Evolutionary conservation across 1,140 invertebrate species (phyloP), one percentile per base, ranked within the genome.

Genomic region (Brachionus rubens): DNA sequence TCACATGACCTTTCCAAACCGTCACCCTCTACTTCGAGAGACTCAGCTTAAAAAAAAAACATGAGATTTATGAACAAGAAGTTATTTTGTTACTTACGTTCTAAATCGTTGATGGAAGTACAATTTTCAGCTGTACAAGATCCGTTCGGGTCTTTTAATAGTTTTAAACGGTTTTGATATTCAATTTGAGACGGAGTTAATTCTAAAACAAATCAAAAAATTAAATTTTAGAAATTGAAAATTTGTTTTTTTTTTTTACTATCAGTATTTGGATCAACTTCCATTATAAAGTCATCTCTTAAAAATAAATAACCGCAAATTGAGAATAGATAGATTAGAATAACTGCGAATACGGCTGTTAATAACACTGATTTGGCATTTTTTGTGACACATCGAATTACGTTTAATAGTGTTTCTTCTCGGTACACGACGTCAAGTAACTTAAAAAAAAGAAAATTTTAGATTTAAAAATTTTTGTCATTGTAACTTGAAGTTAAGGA

Each of bases 261-360:
- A 30, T 72, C 68, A 9, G 46, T 72, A 26, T 48, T 54, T 4
- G 68, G 68, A 72, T 77, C 28, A 24, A 77, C 54, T 36, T 89
- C 90, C 78, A 96, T 89, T 47, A 95, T 87, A 83, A 98, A 98
- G 86, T 98, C 95, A 85, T 97, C 92, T 81, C 92, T 90, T 87
- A 99, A 99, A 87, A 97, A 98, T 86, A 98, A 91, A 84, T 92
- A 99, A 36, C 95, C 96, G 81, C 98, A 91, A 79, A 99, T 96
- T 33, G 96, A 98, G 86, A 99, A 99, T 84, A 98, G 90, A 85
- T 99, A 99, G 76, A 99, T 94, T 78, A 99, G 88, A 83, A 99
- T 97, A 78, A 99, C 88, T 72, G 96, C 97, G 78, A 99, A 87
- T 1, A 99, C 91, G 24, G 94, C 94, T 12, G 97, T 99, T 80